Percentiles rank a stretch among this genome's conserved stretches.
Conservation (phyloP, 2,113 vertebrate species). For the Fukomys damarensis region DNA sequence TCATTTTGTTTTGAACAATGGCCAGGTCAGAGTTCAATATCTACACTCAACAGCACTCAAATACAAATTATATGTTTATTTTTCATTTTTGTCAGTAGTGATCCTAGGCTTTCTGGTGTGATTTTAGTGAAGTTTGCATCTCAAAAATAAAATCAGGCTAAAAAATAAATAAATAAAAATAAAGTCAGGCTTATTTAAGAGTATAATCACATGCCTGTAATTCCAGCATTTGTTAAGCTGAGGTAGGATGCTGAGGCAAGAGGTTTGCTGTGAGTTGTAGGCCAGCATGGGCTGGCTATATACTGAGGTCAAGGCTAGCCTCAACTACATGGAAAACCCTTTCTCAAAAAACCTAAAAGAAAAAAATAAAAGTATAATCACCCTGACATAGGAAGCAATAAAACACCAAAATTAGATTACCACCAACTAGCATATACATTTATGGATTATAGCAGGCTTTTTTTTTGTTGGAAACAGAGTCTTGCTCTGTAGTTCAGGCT, state of each 20-base stretch:
- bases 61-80: neutral
- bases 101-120: neutral
- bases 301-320: neutral
- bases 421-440: neutral
- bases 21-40: neutral
- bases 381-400: neutral
- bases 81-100: neutral
- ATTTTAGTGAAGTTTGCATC: constrained; percentile 37
- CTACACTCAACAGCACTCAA: neutral
- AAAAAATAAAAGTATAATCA: neutral
- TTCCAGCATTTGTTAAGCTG: neutral
- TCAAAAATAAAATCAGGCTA: constrained; percentile 31
- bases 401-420: constrained; percentile 16
- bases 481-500: neutral
- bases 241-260: neutral
- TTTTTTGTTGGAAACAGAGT: neutral
- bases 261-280: neutral
- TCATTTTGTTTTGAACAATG: neutral
- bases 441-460: neutral
- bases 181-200: neutral
- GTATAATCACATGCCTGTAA: neutral
- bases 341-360: neutral
- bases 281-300: neutral
- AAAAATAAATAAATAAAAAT: constrained; percentile 16
- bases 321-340: neutral